A percentile compares a stretch with the other conserved stretches of the same genome.
These are phyloP conservation scores for Tribolium madens DNA, from an alignment of 1,140 invertebrate genomes.

Conservation along the genomic window DNA sequence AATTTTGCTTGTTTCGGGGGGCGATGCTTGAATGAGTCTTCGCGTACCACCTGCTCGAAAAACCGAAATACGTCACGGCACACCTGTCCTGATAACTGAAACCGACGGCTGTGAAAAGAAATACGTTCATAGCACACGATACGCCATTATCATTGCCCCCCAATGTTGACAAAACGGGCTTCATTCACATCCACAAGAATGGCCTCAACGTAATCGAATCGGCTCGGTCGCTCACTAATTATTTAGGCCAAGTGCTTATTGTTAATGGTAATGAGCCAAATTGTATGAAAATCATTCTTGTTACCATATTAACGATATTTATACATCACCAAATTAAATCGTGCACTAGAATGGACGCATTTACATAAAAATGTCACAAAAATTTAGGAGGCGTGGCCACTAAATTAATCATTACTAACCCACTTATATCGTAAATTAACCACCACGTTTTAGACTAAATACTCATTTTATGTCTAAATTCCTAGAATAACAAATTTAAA, in stretches of 20 bases:
- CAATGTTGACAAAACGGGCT: slow-evolving; percentile 27
- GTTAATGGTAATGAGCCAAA: slow-evolving; percentile 17
- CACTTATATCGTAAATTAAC: not conserved
- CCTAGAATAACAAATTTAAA: not conserved
- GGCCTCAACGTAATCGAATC: not conserved
- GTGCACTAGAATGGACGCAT: slow-evolving; percentile 14
- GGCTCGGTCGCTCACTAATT: slow-evolving; percentile 11
- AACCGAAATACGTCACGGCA: slow-evolving; percentile 37
- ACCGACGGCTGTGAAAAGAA: slow-evolving; percentile 29
- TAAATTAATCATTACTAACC: not conserved
- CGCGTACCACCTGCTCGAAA: slow-evolving; percentile 36
- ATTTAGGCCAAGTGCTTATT: slow-evolving; percentile 29
- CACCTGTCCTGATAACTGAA: slow-evolving; percentile 44
- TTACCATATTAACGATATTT: slow-evolving; percentile 27
- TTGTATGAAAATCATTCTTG: slow-evolving; percentile 20
- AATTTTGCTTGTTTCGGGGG: slow-evolving; percentile 34
- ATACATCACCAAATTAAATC: slow-evolving; percentile 14
- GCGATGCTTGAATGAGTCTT: slow-evolving; percentile 16
- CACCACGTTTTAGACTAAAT: not conserved
- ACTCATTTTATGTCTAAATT: not conserved
- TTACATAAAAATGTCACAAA: slow-evolving; percentile 33
- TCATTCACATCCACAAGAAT: slow-evolving; percentile 15
- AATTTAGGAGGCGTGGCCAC: not conserved
- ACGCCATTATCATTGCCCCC: slow-evolving; percentile 15
- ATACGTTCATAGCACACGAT: slow-evolving; percentile 23